Percentiles rank a stretch among this genome's conserved stretches.
phyloP scores from a whole-genome alignment of 2,113 vertebrate species.

The Phainopepla nitens region DNA sequence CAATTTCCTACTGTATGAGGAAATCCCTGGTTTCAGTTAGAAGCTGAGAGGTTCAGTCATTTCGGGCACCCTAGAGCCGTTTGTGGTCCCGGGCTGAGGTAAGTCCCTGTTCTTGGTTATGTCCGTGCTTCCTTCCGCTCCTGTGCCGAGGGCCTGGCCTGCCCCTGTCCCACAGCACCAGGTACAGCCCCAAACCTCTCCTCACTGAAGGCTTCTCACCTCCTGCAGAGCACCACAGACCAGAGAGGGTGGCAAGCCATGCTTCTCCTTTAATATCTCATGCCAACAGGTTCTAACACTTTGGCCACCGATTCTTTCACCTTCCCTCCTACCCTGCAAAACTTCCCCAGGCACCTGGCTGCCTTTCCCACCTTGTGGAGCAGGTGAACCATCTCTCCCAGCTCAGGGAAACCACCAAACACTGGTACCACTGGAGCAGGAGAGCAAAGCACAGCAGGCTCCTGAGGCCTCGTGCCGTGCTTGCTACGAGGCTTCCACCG shows the following conservation, averaged over 20 bases:
- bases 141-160: neutral
- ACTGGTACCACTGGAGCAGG: neutral
- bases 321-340: neutral
- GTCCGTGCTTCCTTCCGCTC: neutral
- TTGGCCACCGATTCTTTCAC: neutral
- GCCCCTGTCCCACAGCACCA: neutral
- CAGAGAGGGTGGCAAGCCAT: neutral
- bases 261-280: neutral
- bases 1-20: conserved; percentile 28
- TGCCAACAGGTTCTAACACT: neutral
- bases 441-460: neutral
- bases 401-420: neutral
- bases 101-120: neutral
- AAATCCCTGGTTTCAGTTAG: conserved; percentile 49
- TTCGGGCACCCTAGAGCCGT: neutral
- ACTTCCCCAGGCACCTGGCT: neutral
- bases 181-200: neutral
- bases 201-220: neutral
- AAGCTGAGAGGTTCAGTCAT: conserved; percentile 15
- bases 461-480: neutral
- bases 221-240: neutral
- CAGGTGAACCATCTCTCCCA: neutral
- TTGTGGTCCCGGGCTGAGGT: conserved; percentile 22
- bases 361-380: rapidly evolving
- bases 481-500: rapidly evolving